Evolutionary conservation across 2,888 invertebrate species (phyloP), one percentile per base, ranked within the genome.

Genomic region (Leptopterna dolabrata): DNA sequence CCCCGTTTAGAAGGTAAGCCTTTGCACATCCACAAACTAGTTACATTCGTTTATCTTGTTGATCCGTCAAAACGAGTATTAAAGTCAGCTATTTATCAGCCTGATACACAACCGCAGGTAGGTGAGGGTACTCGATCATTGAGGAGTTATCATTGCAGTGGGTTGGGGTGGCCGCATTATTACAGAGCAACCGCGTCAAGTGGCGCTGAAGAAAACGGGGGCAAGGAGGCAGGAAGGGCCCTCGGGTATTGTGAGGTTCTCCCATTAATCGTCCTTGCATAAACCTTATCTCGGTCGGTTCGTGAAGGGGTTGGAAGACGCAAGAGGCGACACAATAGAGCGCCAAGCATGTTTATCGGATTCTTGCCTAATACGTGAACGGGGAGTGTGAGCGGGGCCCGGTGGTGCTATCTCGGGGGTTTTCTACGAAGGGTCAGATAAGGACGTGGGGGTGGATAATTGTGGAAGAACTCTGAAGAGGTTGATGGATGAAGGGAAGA

Each of bases 221-320:
- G 45, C 78, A 78, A 83, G 70, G 63, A 43, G 63, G 83, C 63
- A 70, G 55, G 81, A 83, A 70, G 83, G 83, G 36, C 83, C 83
- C 83, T 70, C 63, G 83, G 83, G 83, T 83, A 83, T 83, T 83
- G 81, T 81, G 55, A 16, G 30, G 83, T n/a, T 47, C 70, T 30
- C 63, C 83, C 83, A 83, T 83, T 83, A 83, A 83, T 78, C 78
- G 45, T 83, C 83, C 83, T 83, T 70, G 83, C 83, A 83, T 83
- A 83, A 83, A 83, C 83, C 83, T 83, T 83, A 83, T 83, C 83
- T 55, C 27, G 27, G 45, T 45, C 13, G 78, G 19, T 13, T 45
- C 27, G 83, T 41, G 41, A 27, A 70, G 70, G 83, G 83, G 83
- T 83, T 63, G 43, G 30, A 36, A 14, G 43, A 36, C 9, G 36